phyloP scores from a whole-genome alignment of 2,888 invertebrate genomes.

The Flexamia atlantica region DNA sequence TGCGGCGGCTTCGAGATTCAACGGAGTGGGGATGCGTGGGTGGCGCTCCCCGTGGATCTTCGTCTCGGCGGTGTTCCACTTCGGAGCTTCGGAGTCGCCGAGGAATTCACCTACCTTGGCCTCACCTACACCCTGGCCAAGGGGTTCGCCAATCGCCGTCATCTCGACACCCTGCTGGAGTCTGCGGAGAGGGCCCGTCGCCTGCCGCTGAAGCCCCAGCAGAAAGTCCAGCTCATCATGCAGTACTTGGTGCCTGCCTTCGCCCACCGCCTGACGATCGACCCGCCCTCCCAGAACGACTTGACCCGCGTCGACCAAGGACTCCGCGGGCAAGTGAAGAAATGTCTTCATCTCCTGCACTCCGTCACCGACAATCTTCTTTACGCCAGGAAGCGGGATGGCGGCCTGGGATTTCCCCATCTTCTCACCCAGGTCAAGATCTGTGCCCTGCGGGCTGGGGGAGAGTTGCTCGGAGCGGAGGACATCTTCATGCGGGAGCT shows the following conservation, averaged over 20 bases:
- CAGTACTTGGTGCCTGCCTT: no score
- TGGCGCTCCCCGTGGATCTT: neutral
- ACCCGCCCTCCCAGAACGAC: slow-evolving; percentile 16
- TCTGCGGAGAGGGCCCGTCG: no score
- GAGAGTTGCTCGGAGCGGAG: neutral
- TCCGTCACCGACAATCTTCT: neutral
- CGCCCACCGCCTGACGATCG: no score
- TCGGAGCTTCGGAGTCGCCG: neutral
- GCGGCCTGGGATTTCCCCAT: slow-evolving; percentile 21
- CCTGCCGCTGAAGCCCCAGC: slow-evolving; percentile 45
- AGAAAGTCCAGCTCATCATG: slow-evolving; percentile 20
- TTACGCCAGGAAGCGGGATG: no score
- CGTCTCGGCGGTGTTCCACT: neutral
- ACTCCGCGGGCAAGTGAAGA: neutral
- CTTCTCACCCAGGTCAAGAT: slow-evolving; percentile 37
- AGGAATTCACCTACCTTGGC: neutral
- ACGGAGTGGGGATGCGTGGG: slow-evolving; percentile 6
- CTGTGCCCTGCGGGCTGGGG: slow-evolving; percentile 17
- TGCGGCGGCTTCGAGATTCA: slow-evolving; percentile 11
- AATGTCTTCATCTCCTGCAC: slow-evolving; percentile 9
- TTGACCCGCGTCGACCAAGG: neutral
- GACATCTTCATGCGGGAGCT: slow-evolving; percentile 41
- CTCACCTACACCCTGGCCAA: no score
- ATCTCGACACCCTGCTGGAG: slow-evolving; percentile 13
- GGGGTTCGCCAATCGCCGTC: neutral